phyloP scores from a whole-genome alignment of 2,797 vertebrate species.

The Synaphobranchus kaupii region DNA sequence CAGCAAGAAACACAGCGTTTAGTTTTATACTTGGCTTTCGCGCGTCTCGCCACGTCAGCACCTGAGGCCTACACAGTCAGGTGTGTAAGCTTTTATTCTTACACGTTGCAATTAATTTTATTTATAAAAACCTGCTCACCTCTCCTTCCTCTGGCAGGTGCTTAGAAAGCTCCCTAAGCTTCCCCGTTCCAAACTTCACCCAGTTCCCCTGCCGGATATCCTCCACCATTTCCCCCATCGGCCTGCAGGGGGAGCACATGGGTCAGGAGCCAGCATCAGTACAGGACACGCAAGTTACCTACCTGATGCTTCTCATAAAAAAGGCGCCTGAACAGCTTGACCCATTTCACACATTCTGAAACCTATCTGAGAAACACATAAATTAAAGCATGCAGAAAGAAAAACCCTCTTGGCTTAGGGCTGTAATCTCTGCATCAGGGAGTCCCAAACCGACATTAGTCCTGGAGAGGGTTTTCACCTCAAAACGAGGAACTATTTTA shows the following conservation, averaged over 20 bases:
- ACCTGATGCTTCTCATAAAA: neutral
- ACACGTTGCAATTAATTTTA: no score
- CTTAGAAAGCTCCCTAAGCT: slow-evolving; percentile 75
- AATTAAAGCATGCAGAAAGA: no score
- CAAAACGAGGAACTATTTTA: neutral
- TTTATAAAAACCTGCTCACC: slow-evolving; percentile 55
- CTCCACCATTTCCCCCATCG: slow-evolving; percentile 67
- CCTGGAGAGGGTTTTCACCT: neutral
- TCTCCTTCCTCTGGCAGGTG: slow-evolving; percentile 76
- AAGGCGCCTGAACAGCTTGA: neutral
- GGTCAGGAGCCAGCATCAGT: neutral
- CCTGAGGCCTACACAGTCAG: no score
- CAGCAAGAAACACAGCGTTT: no score
- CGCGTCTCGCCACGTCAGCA: no score
- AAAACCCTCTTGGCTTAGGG: neutral
- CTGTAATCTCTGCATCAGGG: neutral
- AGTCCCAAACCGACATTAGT: neutral
- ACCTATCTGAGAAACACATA: neutral
- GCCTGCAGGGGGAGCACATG: slow-evolving; percentile 65
- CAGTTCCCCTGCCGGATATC: slow-evolving; percentile 71
- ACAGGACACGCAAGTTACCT: neutral
- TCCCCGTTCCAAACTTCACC: slow-evolving; percentile 69
- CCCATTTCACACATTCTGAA: neutral
- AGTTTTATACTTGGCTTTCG: no score
- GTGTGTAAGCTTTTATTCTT: no score